Evolutionary conservation across 1,140 invertebrate species (phyloP).

Genomic region (Druon quercuslanigerum): DNA sequence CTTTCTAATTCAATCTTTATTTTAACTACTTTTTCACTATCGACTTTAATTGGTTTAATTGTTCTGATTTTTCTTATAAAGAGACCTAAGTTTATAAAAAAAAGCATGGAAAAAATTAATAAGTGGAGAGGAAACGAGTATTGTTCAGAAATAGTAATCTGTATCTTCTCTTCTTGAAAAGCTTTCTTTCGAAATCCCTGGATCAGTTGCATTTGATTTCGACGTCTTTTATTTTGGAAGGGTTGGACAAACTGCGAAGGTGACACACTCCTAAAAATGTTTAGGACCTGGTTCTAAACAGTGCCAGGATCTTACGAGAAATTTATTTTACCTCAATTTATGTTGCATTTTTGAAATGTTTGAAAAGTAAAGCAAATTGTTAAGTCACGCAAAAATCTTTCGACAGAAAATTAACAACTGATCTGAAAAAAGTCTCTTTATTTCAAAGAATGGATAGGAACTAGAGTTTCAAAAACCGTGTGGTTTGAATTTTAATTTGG

Average conservation of each 20-base stretch:
- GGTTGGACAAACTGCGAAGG: constrained; percentile 74
- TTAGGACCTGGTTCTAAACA: constrained; percentile 63
- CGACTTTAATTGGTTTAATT: constrained; percentile 29
- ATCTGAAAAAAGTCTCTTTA: too few relatives aligned
- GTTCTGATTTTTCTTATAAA: constrained; percentile 8
- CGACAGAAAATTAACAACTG: too few relatives aligned
- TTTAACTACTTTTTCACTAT: constrained; percentile 19
- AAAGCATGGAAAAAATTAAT: not conserved
- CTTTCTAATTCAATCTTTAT: constrained; percentile 31
- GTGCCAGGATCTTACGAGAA: constrained; percentile 52
- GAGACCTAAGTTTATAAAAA: constrained; percentile 32
- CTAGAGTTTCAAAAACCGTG: too few relatives aligned
- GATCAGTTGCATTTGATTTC: constrained; percentile 76
- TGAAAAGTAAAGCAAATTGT: not conserved
- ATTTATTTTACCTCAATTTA: not conserved
- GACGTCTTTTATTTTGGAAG: constrained; percentile 75
- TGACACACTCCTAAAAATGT: constrained; percentile 66
- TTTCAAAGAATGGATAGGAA: too few relatives aligned
- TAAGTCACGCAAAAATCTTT: too few relatives aligned
- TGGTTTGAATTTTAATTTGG: too few relatives aligned
- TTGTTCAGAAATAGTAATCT: constrained; percentile 12
- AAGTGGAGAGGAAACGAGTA: not conserved
- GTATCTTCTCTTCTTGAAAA: constrained; percentile 67
- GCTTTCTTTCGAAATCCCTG: constrained; percentile 76
- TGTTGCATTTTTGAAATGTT: constrained; percentile 5